phyloP scores from a whole-genome alignment of 2,797 vertebrate species.

The Okamejei kenojei region DNA sequence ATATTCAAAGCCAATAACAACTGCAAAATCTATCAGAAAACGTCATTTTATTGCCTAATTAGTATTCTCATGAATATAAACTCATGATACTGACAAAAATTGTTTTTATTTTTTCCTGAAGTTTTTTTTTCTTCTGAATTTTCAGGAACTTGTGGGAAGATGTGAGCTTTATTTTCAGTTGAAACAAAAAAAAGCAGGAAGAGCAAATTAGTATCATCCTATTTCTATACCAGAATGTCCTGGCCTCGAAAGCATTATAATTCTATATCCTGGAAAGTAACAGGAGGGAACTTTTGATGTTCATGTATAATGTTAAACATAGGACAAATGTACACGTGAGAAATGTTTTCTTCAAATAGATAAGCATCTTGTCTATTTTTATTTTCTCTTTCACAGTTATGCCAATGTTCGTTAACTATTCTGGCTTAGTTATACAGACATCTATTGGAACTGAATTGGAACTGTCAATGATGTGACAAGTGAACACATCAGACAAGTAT shows the following conservation, averaged over 20 bases:
- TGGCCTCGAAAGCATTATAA: neutral
- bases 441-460: neutral
- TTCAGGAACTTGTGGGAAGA: neutral
- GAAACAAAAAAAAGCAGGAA: neutral
- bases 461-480: neutral
- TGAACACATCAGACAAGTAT: neutral
- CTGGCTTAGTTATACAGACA: neutral
- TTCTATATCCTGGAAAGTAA: neutral
- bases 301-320: neutral
- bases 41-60: neutral
- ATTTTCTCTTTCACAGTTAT: constrained; percentile 20
- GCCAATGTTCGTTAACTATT: neutral
- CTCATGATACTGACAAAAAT: neutral
- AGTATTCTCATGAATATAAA: neutral
- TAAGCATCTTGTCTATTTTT: neutral
- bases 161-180: neutral
- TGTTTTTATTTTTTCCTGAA: neutral
- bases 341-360: neutral
- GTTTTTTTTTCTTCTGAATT: neutral
- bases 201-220: neutral
- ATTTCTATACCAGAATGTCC: neutral
- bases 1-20: neutral
- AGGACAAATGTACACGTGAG: neutral
- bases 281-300: neutral
- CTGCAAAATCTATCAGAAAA: neutral